Evolutionary conservation across 2,113 vertebrate genomes (phyloP).

Genomic region (Coracopsis vasa): DNA sequence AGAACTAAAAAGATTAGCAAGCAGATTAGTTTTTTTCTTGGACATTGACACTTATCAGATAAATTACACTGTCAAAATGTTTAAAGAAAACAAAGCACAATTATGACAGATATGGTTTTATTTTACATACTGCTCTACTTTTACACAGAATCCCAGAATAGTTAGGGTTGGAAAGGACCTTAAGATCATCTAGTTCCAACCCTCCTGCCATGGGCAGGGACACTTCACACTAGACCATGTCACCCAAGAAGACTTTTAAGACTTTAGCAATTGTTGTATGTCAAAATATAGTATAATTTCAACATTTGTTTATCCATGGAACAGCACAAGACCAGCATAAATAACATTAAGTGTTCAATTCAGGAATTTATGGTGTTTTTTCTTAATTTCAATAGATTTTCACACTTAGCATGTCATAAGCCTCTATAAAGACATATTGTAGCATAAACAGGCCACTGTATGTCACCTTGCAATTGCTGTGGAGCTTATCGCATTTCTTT

Average conservation of each 20-base stretch:
- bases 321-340: neutral
- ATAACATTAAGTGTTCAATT: neutral
- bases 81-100: slow-evolving; percentile 43
- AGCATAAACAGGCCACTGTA: neutral
- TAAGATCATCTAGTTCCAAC: too few species aligned
- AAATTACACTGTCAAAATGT: slow-evolving; percentile 32
- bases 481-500: neutral
- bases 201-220: too few species aligned
- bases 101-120: slow-evolving; percentile 15
- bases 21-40: slow-evolving; percentile 1
- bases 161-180: too few species aligned
- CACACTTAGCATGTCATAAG: neutral
- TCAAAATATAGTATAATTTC: neutral
- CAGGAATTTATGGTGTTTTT: neutral
- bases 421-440: neutral
- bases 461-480: neutral
- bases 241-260: neutral
- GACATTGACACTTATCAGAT: slow-evolving; percentile 31
- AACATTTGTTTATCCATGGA: neutral
- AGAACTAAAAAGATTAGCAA: slow-evolving; percentile 54
- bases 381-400: slow-evolving; percentile 4
- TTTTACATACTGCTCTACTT: slow-evolving; percentile 6
- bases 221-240: too few species aligned
- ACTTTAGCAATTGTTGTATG: neutral
- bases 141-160: too few species aligned